Evolutionary conservation across 2,888 invertebrate genomes (phyloP), one percentile per base, ranked within the genome.

Genomic region (Tachystola acroxantha): DNA sequence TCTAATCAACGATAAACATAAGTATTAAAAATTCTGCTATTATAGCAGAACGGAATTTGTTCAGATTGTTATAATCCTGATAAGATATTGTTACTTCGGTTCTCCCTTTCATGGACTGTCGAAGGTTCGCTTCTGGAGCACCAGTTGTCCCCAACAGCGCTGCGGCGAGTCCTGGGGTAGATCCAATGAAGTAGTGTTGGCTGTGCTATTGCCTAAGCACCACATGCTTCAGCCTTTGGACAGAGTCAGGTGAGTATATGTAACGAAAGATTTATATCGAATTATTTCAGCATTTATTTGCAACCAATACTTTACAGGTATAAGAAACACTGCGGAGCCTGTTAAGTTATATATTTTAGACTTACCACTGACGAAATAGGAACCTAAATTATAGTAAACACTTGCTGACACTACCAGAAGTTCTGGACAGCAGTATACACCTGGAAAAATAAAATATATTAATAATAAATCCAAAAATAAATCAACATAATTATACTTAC

Each of bases 401-500:
- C 62, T 63, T 58, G 63, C 53, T 42, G 56, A 46, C 49, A 53
- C 39, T 43, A 48, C 54, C 44, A 47, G 50, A 43, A 51, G 49
- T 36, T 45, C 54, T 48, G 53, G 46, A 55, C 51, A 55, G 53
- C 50, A 46, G 43, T 39, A 43, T 40, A 50, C 45, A 77, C 78
- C 88, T 88, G 88, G 57, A 88, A 88, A 81, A 73, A 77, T 67
- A 71, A 56, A 72, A 67, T 46, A 64, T 29, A 57, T 86, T 74
- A 84, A 53, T 70, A 69, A 56, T 36, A 46, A 40, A 45, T 44
- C 40, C 25, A 53, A 42, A 34, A 45, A 19, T 11, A 39, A 37
- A 51, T 39, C 37, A 46, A 48, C 46, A 45, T 46, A 53, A 57
- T 35, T 48, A 89, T 89, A 94, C 96, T 94, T 93, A 97, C 96